A percentile compares a stretch with the other conserved stretches of the same genome.
Evolutionary conservation across 2,888 invertebrate genomes (phyloP).

Genomic region (Drosophila mimica): DNA sequence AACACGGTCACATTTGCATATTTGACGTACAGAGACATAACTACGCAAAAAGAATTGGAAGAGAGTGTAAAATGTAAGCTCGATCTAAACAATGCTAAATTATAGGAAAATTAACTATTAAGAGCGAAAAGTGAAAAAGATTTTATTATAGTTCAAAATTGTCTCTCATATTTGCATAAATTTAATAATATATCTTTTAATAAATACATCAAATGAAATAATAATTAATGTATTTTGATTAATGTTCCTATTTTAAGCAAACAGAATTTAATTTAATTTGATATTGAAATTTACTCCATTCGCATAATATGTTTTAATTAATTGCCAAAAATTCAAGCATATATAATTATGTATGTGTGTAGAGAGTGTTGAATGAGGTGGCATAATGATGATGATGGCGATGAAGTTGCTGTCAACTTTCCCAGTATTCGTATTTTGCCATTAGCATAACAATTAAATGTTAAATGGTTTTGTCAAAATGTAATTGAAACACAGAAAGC

Average conservation of each 20-base stretch:
- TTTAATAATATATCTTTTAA: not conserved
- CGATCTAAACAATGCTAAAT: not conserved
- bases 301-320: not conserved
- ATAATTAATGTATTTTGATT: not conserved
- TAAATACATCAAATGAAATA: not conserved
- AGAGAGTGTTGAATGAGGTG: constrained; percentile 26
- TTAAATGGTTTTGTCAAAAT: constrained; percentile 17
- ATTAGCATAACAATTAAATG: constrained; percentile 68
- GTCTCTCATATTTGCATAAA: not conserved
- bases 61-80: not conserved
- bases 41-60: not conserved
- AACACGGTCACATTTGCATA: not conserved
- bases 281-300: not conserved
- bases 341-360: constrained; percentile 1
- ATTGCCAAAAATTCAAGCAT: not conserved
- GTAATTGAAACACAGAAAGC: constrained; percentile 7
- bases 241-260: not conserved
- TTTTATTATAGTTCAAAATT: not conserved
- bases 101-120: not conserved
- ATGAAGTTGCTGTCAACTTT: constrained; percentile 53
- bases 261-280: not conserved
- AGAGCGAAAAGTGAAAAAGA: not conserved
- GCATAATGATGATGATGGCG: constrained; percentile 31
- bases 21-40: not conserved
- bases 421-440: constrained; percentile 46